Evolutionary conservation across 2,113 vertebrate species (phyloP), one percentile per base, ranked within the genome.

Genomic region (Brienomyrus brachyistius): DNA sequence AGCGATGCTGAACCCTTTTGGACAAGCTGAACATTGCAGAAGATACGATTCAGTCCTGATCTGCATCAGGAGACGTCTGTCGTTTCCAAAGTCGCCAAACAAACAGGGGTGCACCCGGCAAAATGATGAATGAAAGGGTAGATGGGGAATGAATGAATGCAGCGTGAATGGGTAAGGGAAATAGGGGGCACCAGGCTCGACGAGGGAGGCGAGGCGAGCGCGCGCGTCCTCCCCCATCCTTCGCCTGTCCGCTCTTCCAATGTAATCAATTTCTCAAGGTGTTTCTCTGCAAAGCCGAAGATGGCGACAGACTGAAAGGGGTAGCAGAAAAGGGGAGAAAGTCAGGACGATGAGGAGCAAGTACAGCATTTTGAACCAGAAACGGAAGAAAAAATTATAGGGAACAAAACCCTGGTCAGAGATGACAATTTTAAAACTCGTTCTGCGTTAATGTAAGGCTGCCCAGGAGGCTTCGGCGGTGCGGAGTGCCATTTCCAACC

Each of bases 261-360:
- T 92, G 91, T 93, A 91, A 93, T 90, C 93, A 91, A 93, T 93
- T 94, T 94, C 94, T 95, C 95, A 95, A 96, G 95, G 96, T 95
- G 95, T 95, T 70, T 95, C 94, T 94, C 94, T 90, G 94, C 93
- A 93, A 94, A 93, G 95, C 94, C 92, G 95, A 96, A 96, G 96
- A 96, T 96, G 96, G 96, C 96, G 96, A 96, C 95, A 94, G 95
- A 93, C 91, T 96, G 94, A 95, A 94, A 77, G 90, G 93, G 94
- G 93, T 93, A 92, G 92, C 91, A 91, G 93, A 92, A 92, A 92
- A 90, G 88, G 90, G 92, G 70, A 90, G 40, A 88, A 91, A 91
- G 87, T 90, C 91, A 87, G 93, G 93, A 92, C 87, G 92, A 91
- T 92, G 91, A 92, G 94, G 92, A 90, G 93, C 92, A 88, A 91